phyloP scores from a whole-genome alignment of 2,113 vertebrate genomes.

The Aplodontia rufa region DNA sequence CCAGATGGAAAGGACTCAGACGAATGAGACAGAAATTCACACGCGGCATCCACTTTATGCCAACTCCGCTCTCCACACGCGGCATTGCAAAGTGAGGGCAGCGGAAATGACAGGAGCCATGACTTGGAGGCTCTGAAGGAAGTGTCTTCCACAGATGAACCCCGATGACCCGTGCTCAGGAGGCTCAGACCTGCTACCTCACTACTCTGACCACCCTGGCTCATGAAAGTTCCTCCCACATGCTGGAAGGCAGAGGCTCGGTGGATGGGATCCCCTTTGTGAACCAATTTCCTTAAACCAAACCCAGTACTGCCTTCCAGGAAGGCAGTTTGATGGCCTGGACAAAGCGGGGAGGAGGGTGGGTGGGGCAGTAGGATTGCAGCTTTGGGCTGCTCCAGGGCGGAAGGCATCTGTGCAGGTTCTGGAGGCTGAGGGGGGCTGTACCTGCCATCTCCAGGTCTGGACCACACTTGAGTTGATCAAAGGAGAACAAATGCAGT shows the following conservation, averaged over 20 bases:
- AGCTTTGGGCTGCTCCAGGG: background rate
- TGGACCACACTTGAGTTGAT: background rate
- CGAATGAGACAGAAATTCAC: background rate
- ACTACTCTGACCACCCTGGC: no score
- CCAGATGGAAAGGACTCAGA: background rate
- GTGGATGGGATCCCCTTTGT: background rate
- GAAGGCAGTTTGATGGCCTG: background rate
- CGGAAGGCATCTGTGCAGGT: background rate
- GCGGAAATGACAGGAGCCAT: background rate
- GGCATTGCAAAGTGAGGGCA: accelerated
- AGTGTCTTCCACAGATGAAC: background rate
- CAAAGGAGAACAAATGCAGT: background rate
- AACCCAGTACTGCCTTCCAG: background rate
- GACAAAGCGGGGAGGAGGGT: no score
- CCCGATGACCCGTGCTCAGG: no score
- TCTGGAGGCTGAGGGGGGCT: accelerated
- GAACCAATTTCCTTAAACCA: background rate
- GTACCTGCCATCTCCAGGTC: background rate
- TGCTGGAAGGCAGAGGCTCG: background rate
- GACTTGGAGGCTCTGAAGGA: background rate
- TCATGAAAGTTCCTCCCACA: background rate
- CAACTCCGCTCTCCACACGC: accelerated
- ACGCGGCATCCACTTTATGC: accelerated
- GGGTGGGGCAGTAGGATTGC: background rate
- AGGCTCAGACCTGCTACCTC: background rate